Base-by-base conservation (phyloP, 30 jellyfish, hydroid and myxozoan genomes). In the Calvadosia cruxmelitensis region DNA sequence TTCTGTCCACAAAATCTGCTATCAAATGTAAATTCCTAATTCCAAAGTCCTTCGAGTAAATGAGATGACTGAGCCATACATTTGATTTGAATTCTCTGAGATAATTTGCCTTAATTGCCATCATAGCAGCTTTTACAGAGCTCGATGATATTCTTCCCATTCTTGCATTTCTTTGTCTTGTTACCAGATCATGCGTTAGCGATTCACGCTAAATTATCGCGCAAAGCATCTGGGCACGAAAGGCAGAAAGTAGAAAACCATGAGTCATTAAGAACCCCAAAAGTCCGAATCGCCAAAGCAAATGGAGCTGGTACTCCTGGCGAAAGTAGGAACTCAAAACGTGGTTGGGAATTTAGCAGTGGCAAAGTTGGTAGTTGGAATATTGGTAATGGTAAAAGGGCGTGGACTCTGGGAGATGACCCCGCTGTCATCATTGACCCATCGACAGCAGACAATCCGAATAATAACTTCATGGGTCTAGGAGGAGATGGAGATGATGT, bases 301-400 rank as follows among this genome's bases (percentile, higher is more conserved):
- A 42, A 20, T 42, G 57, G 57, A 20, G 57, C 57, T 5, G 10
- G 10, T 42, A 10, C 20, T 10, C 57, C 57, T 42, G 57, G 10
- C 10, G 57, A 20, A 5, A 42, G 57, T 42, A 42, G 20, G 20
- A 42, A 42, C 57, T 42, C 57, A 42, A 42, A 42, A 42, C 57
- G 57, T 42, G 57, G 57, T 42, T 42, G 57, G 57, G 57, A 42
- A 20, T 42, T 42, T 42, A 42, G 57, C 57, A 42, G 57, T 20
- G 57, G 57, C 20, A 42, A 42, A 42, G 57, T 42, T 42, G 57
- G 57, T 42, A 42, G 20, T 42, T 42, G 57, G 57, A 42, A 42
- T 42, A 42, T 42, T 42, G 57, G 57, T 42, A 42, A 42, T 42
- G 57, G 57, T 42, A 42, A 42, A 42, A 10, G 20, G 20, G 57